Base-by-base conservation (phyloP, 2,113 vertebrate genomes). In the Illadopsis cleaveri region DNA sequence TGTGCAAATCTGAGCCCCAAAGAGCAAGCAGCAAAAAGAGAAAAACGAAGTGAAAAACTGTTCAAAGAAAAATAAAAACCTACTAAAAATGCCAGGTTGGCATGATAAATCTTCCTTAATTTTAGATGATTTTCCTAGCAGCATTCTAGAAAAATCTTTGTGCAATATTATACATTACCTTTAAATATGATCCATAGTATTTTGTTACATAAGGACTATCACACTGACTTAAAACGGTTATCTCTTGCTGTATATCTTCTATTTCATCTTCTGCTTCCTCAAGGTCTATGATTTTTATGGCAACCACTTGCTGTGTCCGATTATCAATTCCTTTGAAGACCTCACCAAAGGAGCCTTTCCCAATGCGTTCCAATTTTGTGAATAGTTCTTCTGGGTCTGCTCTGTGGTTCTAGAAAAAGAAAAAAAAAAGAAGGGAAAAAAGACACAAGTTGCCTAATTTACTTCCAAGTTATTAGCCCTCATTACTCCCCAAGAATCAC, bases 191-290 rank as follows among this genome's bases (percentile, higher is more conserved):
- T 94, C 99, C 99, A 11, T 98, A 99, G 97, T 99, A 99, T 96
- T 99, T 99, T 82, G 99, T 99, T 96, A 99, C 99, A 73, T 98
- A 99, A 16, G 99, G 98, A 79, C 99, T 99, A 98, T 99, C 99
- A 37, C 99, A 99, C 96, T 99, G 99, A 95, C 99, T 99, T 91
- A 99, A 97, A 51, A 99, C 99, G 19, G 99, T 99, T 96, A 99
- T 99, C 97, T 99, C 99, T 98, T 99, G 99, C 96, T 99, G 99
- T 94, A 99, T 99, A 97, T 99, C 99, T 96, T 99, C 99, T 91
- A 99, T 99, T 98, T 99, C 99, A 94, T 99, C 99, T 97, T 99
- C 99, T 0, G 99, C 99, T 98, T 99, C 99, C 97, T 99, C 99
- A 22, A 99, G 98, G 92, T 99, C 99, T 70, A 99, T 99, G 84